Evolutionary conservation across 2,113 vertebrate genomes (phyloP), one percentile per base, ranked within the genome.

Genomic region (Morone chrysops): DNA sequence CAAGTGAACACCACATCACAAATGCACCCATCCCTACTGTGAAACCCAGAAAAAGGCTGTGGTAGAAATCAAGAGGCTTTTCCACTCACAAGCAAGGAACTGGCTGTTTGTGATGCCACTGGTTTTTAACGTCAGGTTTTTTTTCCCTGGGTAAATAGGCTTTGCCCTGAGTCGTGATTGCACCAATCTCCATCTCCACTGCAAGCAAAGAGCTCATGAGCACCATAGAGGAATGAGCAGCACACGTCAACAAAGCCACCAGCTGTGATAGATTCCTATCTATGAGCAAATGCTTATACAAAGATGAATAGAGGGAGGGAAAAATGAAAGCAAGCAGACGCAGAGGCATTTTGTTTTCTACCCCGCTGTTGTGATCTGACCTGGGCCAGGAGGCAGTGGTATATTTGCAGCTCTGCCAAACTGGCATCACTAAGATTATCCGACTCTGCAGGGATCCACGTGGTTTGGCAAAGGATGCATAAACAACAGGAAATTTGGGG

Each of bases 401-500:
- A 72, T 82, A 80, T 81, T 38, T 80, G 69, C 68, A 63, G 75
- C 57, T 16, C 73, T 86, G 91, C 90, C 91, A 92, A 90, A 90
- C 78, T 81, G 84, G 81, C 91, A 80, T 90, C 81, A 14, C 73
- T 61, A 48, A 91, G 91, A 92, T 94, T 89, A 94, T 91, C 76
- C 41, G 68, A 75, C 85, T 92, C 90, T 76, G 83, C 83, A 66
- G 92, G 84, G 91, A 93, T 82, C 84, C 92, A 93, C 79, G 63
- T 87, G 89, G 62, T 89, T 92, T 93, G 94, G 91, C 91, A 87
- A 78, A 89, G 66, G 83, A 90, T 53, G 81, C 86, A 84, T 88
- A 91, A 94, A 93, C 91, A 94, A 92, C 80, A 83, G 80, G 60
- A 90, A 93, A 92, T 90, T 90, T 91, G 87, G 86, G 87, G 75